Evolutionary conservation across 1,140 invertebrate genomes (phyloP).

Genomic region (Calephelis virginiensis): DNA sequence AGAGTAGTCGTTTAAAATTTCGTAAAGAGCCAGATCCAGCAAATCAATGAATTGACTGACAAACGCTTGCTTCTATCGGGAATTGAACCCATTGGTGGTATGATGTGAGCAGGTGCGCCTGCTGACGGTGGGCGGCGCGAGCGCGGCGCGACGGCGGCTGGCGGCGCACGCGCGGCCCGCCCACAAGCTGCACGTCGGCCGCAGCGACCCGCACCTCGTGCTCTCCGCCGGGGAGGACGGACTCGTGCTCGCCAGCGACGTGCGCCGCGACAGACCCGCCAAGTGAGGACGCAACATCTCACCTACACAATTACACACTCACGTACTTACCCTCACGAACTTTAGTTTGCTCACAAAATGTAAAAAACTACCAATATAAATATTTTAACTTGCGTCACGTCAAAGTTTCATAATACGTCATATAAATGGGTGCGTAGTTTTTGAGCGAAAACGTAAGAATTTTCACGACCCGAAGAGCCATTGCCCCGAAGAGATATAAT

Average conservation of each 20-base stretch:
- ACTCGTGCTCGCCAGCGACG: constrained; percentile 88
- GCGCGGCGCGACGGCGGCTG: constrained; percentile 72
- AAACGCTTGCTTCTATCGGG: not conserved
- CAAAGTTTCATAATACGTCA: too few species aligned
- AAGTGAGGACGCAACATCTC: constrained; percentile 35
- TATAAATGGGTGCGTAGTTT: too few species aligned
- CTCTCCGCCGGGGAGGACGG: constrained; percentile 94
- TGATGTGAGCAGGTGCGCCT: constrained; percentile 62
- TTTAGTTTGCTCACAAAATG: not conserved
- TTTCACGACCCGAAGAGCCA: too few species aligned
- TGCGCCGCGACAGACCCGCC: constrained; percentile 80
- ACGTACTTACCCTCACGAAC: not conserved
- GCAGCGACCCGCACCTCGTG: constrained; percentile 87
- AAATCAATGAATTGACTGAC: not conserved
- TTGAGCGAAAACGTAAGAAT: too few species aligned
- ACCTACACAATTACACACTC: not conserved
- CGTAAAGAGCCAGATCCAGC: too few species aligned
- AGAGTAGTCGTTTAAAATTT: too few species aligned
- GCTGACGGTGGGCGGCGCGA: constrained; percentile 73
- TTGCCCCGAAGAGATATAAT: too few species aligned
- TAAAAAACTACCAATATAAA: not conserved
- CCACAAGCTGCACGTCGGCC: constrained; percentile 88
- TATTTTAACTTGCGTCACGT: too few species aligned
- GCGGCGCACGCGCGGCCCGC: constrained; percentile 86
- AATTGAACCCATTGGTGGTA: not conserved